phyloP scores from a whole-genome alignment of 2,888 invertebrate species.

The Tenthredo notha region DNA sequence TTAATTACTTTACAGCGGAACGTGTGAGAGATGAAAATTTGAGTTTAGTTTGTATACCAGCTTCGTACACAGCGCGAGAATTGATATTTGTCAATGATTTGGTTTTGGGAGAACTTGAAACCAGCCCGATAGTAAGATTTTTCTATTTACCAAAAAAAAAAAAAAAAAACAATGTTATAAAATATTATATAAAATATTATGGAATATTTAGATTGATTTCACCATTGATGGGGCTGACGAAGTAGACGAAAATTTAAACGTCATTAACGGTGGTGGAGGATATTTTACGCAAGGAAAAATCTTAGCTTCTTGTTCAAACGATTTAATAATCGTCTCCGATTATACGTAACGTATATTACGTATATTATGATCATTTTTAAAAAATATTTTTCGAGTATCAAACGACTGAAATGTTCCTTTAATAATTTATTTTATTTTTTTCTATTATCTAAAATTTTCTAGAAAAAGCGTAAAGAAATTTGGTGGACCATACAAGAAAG shows the following conservation, averaged over 20 bases:
- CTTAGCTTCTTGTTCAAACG: constrained; percentile 93
- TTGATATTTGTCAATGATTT: constrained; percentile 91
- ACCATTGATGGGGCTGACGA: constrained; percentile 99
- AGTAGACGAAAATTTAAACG: constrained; percentile 90
- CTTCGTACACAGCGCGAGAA: constrained; percentile 96
- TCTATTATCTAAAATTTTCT: background rate
- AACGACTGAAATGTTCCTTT: no score
- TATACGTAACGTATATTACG: constrained; percentile 83
- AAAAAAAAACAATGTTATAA: no score
- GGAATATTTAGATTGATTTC: constrained; percentile 87
- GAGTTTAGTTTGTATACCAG: constrained; percentile 92
- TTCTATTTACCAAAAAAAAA: background rate
- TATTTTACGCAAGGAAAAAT: constrained; percentile 99
- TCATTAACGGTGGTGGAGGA: constrained; percentile 99
- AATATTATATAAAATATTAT: no score
- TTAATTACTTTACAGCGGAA: constrained; percentile 80
- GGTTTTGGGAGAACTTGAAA: constrained; percentile 91
- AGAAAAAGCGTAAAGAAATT: constrained; percentile 90
- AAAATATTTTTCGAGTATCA: no score
- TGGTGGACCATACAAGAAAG: constrained; percentile 94
- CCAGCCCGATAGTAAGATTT: constrained; percentile 82
- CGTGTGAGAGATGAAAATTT: constrained; percentile 87
- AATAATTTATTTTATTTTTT: no score
- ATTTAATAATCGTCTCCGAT: constrained; percentile 95
- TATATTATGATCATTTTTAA: no score